Conservation (phyloP, 2,113 vertebrate genomes). For the Psittacula cyanocephala region DNA sequence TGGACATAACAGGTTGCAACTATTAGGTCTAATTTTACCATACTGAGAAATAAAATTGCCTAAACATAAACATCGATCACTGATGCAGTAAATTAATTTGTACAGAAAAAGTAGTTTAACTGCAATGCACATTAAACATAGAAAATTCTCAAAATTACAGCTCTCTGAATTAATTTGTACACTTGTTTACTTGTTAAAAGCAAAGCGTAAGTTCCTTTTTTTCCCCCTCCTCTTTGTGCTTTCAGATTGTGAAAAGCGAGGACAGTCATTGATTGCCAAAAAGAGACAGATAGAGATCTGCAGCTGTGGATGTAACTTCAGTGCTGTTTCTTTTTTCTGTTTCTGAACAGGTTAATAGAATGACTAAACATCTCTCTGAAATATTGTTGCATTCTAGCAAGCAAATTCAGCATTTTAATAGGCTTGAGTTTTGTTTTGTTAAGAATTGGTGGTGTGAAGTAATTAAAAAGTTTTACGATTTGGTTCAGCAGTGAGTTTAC, state of each 20-base stretch:
- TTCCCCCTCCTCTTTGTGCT: background rate
- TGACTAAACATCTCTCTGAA: background rate
- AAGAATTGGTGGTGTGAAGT: background rate
- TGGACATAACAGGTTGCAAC: constrained; percentile 86
- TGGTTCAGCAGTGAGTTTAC: constrained; percentile 37
- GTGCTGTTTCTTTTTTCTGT: background rate
- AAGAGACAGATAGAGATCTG: background rate
- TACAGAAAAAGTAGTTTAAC: constrained; percentile 84
- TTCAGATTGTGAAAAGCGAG: background rate
- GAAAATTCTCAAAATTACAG: constrained; percentile 80
- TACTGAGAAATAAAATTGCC: constrained; percentile 88
- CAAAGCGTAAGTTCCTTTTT: constrained; percentile 55
- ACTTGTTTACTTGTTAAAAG: constrained; percentile 83
- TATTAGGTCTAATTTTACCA: constrained; percentile 88
- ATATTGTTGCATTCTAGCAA: background rate
- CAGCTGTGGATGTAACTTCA: background rate
- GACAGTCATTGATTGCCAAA: background rate
- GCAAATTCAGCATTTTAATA: constrained; percentile 42
- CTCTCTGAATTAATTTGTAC: constrained; percentile 83
- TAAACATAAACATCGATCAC: constrained; percentile 88
- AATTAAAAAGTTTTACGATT: constrained; percentile 23
- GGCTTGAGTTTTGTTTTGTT: constrained; percentile 41
- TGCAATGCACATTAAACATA: constrained; percentile 84
- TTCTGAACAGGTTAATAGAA: background rate
- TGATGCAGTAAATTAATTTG: constrained; percentile 90